Base-by-base conservation (phyloP, 2,113 vertebrate species). In the Corythoichthys haematopterus region DNA sequence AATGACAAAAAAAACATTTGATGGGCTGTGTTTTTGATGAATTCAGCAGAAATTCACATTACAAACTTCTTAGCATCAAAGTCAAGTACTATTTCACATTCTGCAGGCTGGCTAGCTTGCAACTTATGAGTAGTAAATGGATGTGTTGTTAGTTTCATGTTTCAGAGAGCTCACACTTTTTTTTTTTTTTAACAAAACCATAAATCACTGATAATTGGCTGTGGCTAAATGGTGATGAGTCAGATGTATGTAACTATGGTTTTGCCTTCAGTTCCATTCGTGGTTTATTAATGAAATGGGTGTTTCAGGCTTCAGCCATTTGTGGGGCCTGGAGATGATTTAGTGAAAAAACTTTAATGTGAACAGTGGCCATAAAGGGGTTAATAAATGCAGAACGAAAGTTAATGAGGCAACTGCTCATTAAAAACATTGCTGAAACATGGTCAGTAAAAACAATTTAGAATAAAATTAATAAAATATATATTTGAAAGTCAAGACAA, bases 191-290 rank as follows among this genome's bases (percentile, higher is more conserved):
- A 28, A 85, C 82, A 84, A 83, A 87, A 78, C 81, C 86, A 93
- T 94, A 87, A 89, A 94, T 95, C 91, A 95, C 89, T 91, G 92
- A 91, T 94, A 94, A 95, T 93, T 93, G 93, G 91, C 74, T 68
- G 81, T 82, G 70, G 72, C 72, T 80, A 71, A 84, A 90, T 88
- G 81, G 20, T 0, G 84, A 77, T 86, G 91, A 91, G 92, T 79
- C 80, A 92, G 91, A 84, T 50, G 33, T 75, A 53, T 53, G 51
- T 11, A 53, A 53, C 72, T 71, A 78, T 80, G 84, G 81, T 76
- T 72, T 76, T 82, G 76, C 79, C 83, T 82, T 75, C 84, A 88
- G 77, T 68, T 78, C 76, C 76, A 83, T 78, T 85, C 90, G 82
- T 74, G 77, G 78, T 88, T 89, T 64, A 77, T 74, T 89, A 85